These are phyloP conservation scores for Stictocephala bisonia DNA, from an alignment of 2,888 invertebrate genomes.

Conservation along the genomic window DNA sequence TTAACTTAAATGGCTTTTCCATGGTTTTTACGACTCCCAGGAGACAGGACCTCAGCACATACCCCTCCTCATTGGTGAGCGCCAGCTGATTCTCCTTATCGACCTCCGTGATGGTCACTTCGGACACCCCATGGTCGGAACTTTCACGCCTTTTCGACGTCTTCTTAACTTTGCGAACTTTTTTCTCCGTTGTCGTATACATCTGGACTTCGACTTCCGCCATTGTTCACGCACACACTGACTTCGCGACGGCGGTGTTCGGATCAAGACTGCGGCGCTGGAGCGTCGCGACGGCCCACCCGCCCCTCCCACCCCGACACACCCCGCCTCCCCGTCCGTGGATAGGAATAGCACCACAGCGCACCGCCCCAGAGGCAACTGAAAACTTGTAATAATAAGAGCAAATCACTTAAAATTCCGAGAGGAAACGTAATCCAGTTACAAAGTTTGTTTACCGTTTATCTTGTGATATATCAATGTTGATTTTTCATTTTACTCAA, in stretches of 20 bases:
- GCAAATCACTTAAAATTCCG: too few relatives aligned
- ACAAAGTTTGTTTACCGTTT: too few relatives aligned
- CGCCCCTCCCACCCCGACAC: constrained; percentile 49
- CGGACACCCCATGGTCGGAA: constrained; percentile 72
- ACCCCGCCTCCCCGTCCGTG: constrained; percentile 51
- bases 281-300: constrained; percentile 38
- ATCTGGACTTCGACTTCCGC: constrained; percentile 92
- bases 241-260: constrained; percentile 43
- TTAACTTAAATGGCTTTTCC: too few relatives aligned
- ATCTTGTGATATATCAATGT: too few relatives aligned
- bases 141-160: constrained; percentile 80
- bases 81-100: constrained; percentile 64
- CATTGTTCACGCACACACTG: constrained; percentile 67
- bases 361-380: too few relatives aligned
- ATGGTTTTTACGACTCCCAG: too few relatives aligned
- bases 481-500: too few relatives aligned
- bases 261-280: constrained; percentile 48
- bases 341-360: constrained; percentile 50
- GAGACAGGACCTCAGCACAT: constrained; percentile 66
- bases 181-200: constrained; percentile 84
- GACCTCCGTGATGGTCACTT: constrained; percentile 80
- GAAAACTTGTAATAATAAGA: too few relatives aligned
- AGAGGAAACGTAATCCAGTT: too few relatives aligned
- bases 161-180: constrained; percentile 93
- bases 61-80: constrained; percentile 78